Base-by-base conservation (phyloP, 2,797 vertebrate species). In the Etheostoma perlongum region DNA sequence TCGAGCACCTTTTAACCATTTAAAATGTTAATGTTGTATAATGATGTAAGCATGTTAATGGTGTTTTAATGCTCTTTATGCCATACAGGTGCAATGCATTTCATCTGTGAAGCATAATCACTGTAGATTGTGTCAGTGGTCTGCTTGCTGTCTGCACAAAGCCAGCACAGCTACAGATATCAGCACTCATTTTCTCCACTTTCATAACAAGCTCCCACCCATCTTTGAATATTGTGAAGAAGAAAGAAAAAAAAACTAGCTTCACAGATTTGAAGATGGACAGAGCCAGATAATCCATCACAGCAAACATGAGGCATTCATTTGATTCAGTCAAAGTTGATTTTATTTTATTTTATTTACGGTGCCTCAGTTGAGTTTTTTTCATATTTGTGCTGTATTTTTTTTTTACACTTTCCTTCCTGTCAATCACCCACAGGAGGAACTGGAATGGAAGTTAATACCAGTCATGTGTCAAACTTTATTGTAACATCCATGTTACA, bases 161-260 rank as follows among this genome's bases (percentile, higher is more conserved):
- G 42, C 54, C 44, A 61, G 60, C 44, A 40, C 46, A 30, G 7
- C 13, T 19, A 0, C 7, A 69, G 59, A 65, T 52, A 65, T 66
- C 60, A 27, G 9, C 1, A 16, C 61, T 63, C 57, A 64, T 71
- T 77, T 64, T 74, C 42, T 60, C 27, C 8, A 23, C 36, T 18
- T 59, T 54, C 19, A 49, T 57, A 66, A 60, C 48, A 67, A 70
- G 18, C 78, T 60, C 18, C 67, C 46, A 75, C 69, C 53, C 61
- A 57, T 65, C 64, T 60, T 58, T 62, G 64, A 47, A 25, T 51
- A 49, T 36, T 36, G 30, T 40, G 4, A 27, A 27, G 4, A 25
- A 25, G 25, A 25, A 25, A 25, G 4, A 25, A 25, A 36, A 9
- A 63, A 67, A 61, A 74, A 74, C 52, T 67, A 59, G 40, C 68